Evolutionary conservation across 1,140 invertebrate genomes (phyloP), one percentile per base, ranked within the genome.

Genomic region (Gonioctena quinquepunctata): DNA sequence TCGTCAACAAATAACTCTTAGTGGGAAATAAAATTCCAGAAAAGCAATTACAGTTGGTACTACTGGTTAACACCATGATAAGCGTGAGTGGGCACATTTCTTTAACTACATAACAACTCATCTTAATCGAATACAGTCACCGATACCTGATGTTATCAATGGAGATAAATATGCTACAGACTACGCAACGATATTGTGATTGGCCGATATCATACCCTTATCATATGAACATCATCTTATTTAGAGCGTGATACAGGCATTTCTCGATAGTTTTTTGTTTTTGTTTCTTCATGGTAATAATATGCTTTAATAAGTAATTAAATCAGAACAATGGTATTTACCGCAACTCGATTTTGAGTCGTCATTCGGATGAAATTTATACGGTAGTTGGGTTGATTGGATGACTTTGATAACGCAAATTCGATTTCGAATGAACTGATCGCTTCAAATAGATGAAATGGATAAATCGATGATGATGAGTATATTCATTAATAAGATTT

Each of bases 71-170:
- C 52, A 23, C 52, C 52, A 18, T 54, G 52, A 23, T 11, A 18
- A 18, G 18, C 52, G 18, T 54, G 52, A 54, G 52, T 54, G 18
- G 52, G 52, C 52, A 54, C 52, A 54, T 54, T 54, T 54, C n/a
- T 54, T 54, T 54, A 16, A 54, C 22, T 23, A 54, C 18, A 23
- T n/a, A 23, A 61, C 27, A 65, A 65, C 63, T 65, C 63, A 65
- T 65, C 63, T 65, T 65, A 65, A 65, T 65, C 63, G 63, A 65
- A 65, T 65, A 49, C 48, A 26, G 28, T 65, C 52, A 54, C 52
- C 52, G 52, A 65, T 65, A 61, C 23, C 61, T 26, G 63, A 65
- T 65, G 19, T 25, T 50, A 50, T 65, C 63, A 21, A 65, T 50
- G 28, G 13, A 26, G 16, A 65, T 65, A 16, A 65, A 65, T 52